A percentile compares a stretch with the other conserved stretches of the same genome.
phyloP scores from a whole-genome alignment of 2,113 vertebrate genomes.

The Theristicus caerulescens region DNA sequence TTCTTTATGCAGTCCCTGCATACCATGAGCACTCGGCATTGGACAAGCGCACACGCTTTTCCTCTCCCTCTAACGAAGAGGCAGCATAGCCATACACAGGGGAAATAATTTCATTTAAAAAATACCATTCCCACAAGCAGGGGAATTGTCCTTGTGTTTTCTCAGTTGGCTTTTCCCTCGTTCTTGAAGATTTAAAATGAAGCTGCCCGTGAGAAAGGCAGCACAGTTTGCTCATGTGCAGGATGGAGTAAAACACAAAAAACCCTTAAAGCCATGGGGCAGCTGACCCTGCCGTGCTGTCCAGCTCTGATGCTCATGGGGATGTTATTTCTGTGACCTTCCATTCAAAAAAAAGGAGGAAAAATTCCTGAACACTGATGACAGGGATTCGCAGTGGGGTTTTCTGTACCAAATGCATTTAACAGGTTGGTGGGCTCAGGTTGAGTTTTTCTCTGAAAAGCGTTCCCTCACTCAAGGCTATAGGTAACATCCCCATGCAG shows the following conservation, averaged over 20 bases:
- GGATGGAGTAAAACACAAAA: background rate
- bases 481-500: background rate
- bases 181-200: background rate
- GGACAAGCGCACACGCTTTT: background rate
- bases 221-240: background rate
- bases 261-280: background rate
- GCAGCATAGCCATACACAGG: background rate
- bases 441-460: background rate
- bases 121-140: background rate
- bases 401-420: background rate
- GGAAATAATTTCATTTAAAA: conserved; percentile 6
- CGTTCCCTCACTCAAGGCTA: background rate
- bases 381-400: background rate
- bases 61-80: background rate
- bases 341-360: background rate
- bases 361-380: background rate
- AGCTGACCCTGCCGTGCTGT: background rate
- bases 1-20: background rate
- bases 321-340: background rate
- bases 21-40: rapidly evolving
- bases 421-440: background rate
- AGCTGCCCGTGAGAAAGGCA: background rate
- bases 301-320: background rate
- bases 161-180: background rate
- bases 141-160: background rate